Evolutionary conservation across 2,888 invertebrate genomes (phyloP).

Genomic region (Heteropelma amictum): DNA sequence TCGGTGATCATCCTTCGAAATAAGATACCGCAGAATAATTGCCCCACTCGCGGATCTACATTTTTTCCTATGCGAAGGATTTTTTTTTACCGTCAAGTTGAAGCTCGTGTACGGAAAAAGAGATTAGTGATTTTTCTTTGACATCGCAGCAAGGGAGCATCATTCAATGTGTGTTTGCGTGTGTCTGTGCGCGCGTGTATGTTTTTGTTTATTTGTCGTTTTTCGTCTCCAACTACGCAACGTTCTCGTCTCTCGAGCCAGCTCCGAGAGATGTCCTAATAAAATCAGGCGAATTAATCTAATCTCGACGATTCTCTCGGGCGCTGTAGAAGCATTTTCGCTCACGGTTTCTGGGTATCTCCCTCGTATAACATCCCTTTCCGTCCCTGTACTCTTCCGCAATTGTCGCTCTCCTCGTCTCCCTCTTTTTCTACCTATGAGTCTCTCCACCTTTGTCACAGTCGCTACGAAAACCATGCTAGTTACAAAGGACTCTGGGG

Average conservation of each 20-base stretch:
- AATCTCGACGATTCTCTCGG: conserved; percentile 65
- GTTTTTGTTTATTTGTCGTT: not conserved
- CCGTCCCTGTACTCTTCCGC: conserved; percentile 7
- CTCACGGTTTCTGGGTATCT: conserved; percentile 28
- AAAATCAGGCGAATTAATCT: conserved; percentile 73
- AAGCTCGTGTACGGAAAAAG: not conserved
- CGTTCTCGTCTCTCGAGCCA: conserved; percentile 8
- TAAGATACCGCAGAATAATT: conserved; percentile 14
- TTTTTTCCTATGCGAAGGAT: not conserved
- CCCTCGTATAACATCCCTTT: conserved; percentile 27
- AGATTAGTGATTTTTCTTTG: conserved; percentile 22
- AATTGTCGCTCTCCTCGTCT: not conserved
- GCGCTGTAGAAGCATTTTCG: conserved; percentile 49
- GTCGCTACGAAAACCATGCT: conserved; percentile 12
- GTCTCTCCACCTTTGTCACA: conserved; percentile 30
- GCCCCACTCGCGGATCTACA: not conserved
- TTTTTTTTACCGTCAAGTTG: conserved; percentile 28
- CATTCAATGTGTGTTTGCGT: not conserved
- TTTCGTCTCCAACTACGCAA: conserved; percentile 21
- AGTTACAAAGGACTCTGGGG: conserved; percentile 41
- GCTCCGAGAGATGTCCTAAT: conserved; percentile 64
- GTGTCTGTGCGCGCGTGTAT: not conserved
- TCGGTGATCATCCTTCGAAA: not conserved
- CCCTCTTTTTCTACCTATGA: conserved; percentile 1
- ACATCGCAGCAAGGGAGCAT: conserved; percentile 22